Percentiles rank a stretch among this genome's conserved stretches.
phyloP scores from a whole-genome alignment of 2,888 invertebrate genomes.

The Ornithoptera alexandrae region DNA sequence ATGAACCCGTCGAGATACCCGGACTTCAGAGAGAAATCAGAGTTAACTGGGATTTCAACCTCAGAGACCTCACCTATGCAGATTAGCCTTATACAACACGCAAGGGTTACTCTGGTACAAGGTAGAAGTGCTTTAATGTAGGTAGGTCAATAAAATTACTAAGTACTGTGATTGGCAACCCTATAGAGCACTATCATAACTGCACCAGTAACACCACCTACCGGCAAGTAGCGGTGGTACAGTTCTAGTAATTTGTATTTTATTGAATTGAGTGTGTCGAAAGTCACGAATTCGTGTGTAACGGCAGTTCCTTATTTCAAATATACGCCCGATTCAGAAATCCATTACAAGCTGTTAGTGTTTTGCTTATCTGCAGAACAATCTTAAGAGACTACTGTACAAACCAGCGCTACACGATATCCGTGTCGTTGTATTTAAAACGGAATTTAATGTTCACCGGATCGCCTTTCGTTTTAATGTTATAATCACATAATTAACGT shows the following conservation, averaged over 20 bases:
- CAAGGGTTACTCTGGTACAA: too few relatives aligned
- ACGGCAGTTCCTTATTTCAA: slow-evolving; percentile 30
- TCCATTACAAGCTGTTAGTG: slow-evolving; percentile 30
- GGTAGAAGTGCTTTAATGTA: too few relatives aligned
- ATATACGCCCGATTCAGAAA: slow-evolving; percentile 30
- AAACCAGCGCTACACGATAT: slow-evolving; percentile 21
- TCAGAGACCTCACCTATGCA: too few relatives aligned
- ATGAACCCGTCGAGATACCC: too few relatives aligned
- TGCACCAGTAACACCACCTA: slow-evolving; percentile 23
- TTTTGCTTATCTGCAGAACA: slow-evolving; percentile 26
- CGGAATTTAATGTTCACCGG: slow-evolving; percentile 3
- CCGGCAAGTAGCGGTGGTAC: slow-evolving; percentile 21
- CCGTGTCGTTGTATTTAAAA: slow-evolving; percentile 21
- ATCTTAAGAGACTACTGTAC: slow-evolving; percentile 28
- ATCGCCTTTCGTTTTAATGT: slow-evolving; percentile 22
- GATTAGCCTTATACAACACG: too few relatives aligned
- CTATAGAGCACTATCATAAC: slow-evolving; percentile 15
- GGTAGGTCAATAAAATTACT: background rate
- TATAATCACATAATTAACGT: background rate
- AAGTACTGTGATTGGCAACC: slow-evolving; percentile 3
- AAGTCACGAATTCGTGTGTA: slow-evolving; percentile 31
- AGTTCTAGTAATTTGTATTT: slow-evolving; percentile 28
- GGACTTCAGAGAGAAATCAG: too few relatives aligned
- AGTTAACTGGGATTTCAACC: too few relatives aligned
- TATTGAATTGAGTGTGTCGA: slow-evolving; percentile 29